Percentiles rank a stretch among this genome's conserved stretches.
Conservation (phyloP, 2,113 vertebrate species). For the Promerops cafer region DNA sequence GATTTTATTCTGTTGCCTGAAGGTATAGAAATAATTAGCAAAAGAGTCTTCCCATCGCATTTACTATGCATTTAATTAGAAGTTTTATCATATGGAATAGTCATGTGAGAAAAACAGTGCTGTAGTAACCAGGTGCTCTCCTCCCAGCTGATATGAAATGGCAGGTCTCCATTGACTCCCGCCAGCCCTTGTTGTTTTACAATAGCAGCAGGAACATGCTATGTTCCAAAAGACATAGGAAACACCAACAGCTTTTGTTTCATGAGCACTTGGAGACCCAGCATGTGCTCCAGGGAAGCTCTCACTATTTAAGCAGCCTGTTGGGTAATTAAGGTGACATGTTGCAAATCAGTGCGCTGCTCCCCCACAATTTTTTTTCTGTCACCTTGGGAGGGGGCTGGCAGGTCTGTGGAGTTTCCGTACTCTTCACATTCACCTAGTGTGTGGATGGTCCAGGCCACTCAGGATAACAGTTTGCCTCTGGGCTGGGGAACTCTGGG, state of each 20-base stretch:
- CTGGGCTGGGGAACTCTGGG: not conserved
- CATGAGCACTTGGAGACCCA: not conserved
- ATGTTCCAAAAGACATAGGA: not conserved
- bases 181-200: not conserved
- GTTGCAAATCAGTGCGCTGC: not conserved
- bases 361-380: not conserved
- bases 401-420: not conserved
- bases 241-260: not conserved
- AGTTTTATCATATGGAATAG: not conserved
- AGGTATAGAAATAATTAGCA: conserved; percentile 51
- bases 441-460: not conserved
- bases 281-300: not conserved
- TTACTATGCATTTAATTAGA: not conserved
- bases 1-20: conserved; percentile 39
- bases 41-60: not conserved
- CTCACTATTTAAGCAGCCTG: not conserved
- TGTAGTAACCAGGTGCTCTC: not conserved
- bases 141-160: not conserved
- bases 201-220: not conserved
- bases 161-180: not conserved
- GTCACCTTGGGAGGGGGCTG: not conserved
- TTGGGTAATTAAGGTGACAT: not conserved
- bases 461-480: not conserved
- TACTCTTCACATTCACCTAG: not conserved
- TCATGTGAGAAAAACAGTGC: not conserved